Percentiles rank a stretch among this genome's conserved stretches.
Evolutionary conservation across 2,113 vertebrate genomes (phyloP).

Genomic region (Rhipidura dahli): DNA sequence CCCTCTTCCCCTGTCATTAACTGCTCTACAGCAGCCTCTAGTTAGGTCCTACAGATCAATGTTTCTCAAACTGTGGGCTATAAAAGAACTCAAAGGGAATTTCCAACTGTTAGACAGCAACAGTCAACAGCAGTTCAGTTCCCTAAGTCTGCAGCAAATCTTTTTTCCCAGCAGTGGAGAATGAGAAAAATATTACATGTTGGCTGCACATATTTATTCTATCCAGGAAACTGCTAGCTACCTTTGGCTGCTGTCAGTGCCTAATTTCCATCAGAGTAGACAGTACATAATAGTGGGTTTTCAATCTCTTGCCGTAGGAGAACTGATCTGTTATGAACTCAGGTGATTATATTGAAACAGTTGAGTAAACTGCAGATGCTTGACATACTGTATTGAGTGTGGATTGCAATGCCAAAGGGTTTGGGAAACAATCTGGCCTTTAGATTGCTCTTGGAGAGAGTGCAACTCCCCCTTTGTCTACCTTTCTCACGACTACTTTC

Average conservation of each 20-base stretch:
- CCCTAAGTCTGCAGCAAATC: background rate
- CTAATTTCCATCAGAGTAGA: background rate
- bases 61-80: conserved; percentile 6
- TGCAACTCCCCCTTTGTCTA: background rate
- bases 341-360: background rate
- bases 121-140: conserved; percentile 15
- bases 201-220: background rate
- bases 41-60: conserved; percentile 9
- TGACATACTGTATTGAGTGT: background rate
- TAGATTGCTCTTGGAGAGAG: background rate
- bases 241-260: background rate
- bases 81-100: conserved; percentile 6
- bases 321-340: background rate
- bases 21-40: background rate
- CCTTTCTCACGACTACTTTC: background rate
- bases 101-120: conserved; percentile 5
- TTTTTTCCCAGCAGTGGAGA: background rate
- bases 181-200: background rate
- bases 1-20: conserved; percentile 22
- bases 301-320: background rate
- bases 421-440: background rate
- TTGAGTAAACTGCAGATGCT: background rate
- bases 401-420: background rate
- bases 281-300: background rate
- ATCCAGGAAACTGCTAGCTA: background rate